phyloP scores from a whole-genome alignment of 2,113 vertebrate genomes.

The Notothenia rossii region DNA sequence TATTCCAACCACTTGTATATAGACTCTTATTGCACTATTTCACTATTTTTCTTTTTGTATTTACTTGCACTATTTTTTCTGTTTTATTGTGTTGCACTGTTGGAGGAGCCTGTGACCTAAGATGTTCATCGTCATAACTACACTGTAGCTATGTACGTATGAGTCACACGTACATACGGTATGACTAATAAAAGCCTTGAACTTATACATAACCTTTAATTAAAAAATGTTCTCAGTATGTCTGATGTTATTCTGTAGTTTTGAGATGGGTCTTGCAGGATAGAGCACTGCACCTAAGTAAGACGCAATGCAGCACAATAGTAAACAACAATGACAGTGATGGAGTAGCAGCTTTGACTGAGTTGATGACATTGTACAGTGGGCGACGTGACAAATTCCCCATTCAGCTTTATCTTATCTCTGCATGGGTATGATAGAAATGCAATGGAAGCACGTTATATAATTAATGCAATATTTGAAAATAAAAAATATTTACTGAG shows the following conservation, averaged over 20 bases:
- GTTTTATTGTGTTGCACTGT: too few species aligned
- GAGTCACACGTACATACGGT: too few species aligned
- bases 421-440: slow-evolving; percentile 22
- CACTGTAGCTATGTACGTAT: too few species aligned
- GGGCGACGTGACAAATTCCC: slow-evolving; percentile 29
- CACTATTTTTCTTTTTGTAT: too few species aligned
- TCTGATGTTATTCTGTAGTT: not conserved
- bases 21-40: too few species aligned
- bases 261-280: not conserved
- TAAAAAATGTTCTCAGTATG: not conserved
- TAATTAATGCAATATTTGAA: not conserved
- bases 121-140: too few species aligned
- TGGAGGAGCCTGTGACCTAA: too few species aligned
- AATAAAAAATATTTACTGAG: not conserved
- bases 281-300: slow-evolving; percentile 19
- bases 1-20: too few species aligned
- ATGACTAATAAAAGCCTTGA: too few species aligned
- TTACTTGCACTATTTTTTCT: too few species aligned
- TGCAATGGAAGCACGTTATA: not conserved
- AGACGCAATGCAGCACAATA: slow-evolving; percentile 50
- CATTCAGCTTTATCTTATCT: slow-evolving; percentile 10
- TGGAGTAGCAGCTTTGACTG: slow-evolving; percentile 46
- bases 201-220: not conserved
- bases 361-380: slow-evolving; percentile 53
- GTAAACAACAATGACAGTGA: slow-evolving; percentile 65